Base-by-base conservation (phyloP, 2,797 vertebrate species). In the Alfaro cultratus region DNA sequence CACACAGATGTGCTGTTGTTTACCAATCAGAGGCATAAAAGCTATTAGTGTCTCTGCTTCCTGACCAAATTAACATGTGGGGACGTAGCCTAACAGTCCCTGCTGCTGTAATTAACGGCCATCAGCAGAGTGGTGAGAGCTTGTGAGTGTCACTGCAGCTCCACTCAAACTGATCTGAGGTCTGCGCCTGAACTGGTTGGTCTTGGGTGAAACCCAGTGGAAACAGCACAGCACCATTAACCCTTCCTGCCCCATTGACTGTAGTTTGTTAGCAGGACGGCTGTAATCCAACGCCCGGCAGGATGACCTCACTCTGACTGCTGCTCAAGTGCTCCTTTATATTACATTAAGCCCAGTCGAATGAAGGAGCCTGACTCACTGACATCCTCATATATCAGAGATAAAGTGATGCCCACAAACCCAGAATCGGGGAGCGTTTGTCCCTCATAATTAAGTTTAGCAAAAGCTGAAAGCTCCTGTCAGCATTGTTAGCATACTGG, bases 51-150 rank as follows among this genome's bases (percentile, higher is more conserved):
- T 36, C 78, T 90, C 78, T 75, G 51, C 74, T 81, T 81, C 60
- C 74, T 78, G 80, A 88, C 88, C 84, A 76, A 75, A 92, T 94
- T 82, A 92, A 78, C 89, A 90, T 89, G 80, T 83, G 80, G 80
- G 89, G 75, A 90, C 75, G 73, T 76, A 73, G 75, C 80, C 85
- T 77, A 82, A 81, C 73, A 13, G 75, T 81, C 87, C 77, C 73
- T 80, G 87, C 89, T 92, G 84, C 92, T 90, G 80, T 86, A 87
- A 91, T 94, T 86, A 93, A 46, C 85, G 87, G 82, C 87, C 86
- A 85, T 85, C 79, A 79, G 67, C 76, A 75, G 55, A 67, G 73
- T 47, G 51, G 21, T 26, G 18, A 62, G 34, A 68, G 34, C 62
- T 9, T 39, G 60, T 8, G 39, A 31, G 53, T 70, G 70, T 79